A percentile compares a stretch with the other conserved stretches of the same genome.
phyloP scores from a whole-genome alignment of 2,113 vertebrate species.

The Urocitellus parryii region DNA sequence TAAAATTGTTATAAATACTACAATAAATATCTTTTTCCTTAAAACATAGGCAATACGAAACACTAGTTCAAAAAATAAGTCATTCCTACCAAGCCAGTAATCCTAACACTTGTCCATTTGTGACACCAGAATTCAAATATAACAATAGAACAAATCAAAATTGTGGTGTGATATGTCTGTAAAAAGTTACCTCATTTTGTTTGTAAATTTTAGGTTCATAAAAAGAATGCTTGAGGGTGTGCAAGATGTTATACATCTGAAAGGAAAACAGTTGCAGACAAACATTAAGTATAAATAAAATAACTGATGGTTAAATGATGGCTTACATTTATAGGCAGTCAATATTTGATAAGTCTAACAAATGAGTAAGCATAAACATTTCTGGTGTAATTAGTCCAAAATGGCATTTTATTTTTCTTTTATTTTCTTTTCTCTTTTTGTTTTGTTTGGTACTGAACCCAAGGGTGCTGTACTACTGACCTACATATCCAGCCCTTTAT shows the following conservation, averaged over 20 bases:
- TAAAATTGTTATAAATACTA: conserved; percentile 61
- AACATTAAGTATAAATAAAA: background rate
- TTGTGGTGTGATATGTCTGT: too few relatives aligned
- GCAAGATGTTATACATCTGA: background rate
- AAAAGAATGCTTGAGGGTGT: too few relatives aligned
- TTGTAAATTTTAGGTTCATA: too few relatives aligned
- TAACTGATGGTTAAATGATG: background rate
- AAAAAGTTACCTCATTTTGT: too few relatives aligned
- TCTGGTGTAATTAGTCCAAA: background rate
- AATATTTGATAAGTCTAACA: background rate
- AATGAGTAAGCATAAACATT: background rate
- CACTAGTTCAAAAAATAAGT: conserved; percentile 72
- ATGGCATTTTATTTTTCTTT: background rate
- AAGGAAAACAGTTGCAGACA: background rate
- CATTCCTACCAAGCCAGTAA: conserved; percentile 52
- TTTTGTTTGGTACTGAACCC: background rate
- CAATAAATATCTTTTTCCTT: conserved; percentile 70
- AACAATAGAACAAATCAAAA: conserved; percentile 29
- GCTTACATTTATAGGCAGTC: background rate
- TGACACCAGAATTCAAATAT: conserved; percentile 49
- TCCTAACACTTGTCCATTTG: conserved; percentile 47
- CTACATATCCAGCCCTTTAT: background rate
- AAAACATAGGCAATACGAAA: conserved; percentile 57
- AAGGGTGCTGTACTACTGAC: background rate
- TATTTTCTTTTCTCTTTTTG: too few relatives aligned